A percentile compares a stretch with the other conserved stretches of the same genome.
Evolutionary conservation across 2,888 invertebrate species (phyloP).

Genomic region (Asteroscopus sphinx): DNA sequence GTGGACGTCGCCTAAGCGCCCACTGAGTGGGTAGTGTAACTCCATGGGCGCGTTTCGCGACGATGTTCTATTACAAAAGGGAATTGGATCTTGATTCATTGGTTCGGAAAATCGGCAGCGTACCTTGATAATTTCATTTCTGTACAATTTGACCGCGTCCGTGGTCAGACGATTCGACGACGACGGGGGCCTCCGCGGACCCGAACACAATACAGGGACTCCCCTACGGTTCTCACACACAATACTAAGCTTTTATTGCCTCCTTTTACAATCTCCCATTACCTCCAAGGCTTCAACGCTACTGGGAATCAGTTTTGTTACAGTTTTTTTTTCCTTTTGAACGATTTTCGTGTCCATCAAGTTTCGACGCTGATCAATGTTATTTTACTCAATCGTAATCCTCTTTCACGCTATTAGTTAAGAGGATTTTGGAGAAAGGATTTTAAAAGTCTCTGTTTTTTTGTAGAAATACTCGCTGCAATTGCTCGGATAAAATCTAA

Average conservation of each 20-base stretch:
- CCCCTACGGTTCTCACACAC: constrained; percentile 87
- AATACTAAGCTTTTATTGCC: constrained; percentile 90
- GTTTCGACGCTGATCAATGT: constrained; percentile 72
- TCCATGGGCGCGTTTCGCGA: constrained; percentile 86
- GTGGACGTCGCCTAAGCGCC: constrained; percentile 78
- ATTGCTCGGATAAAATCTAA: constrained; percentile 50
- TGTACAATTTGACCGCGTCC: constrained; percentile 90
- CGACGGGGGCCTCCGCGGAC: constrained; percentile 85
- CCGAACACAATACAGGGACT: constrained; percentile 86
- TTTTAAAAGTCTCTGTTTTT: constrained; percentile 31
- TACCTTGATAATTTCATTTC: constrained; percentile 90
- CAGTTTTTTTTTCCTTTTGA: constrained; percentile 83
- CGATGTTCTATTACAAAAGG: constrained; percentile 90
- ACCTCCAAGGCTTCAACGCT: constrained; percentile 84
- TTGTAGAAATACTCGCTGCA: constrained; percentile 34
- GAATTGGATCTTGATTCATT: constrained; percentile 90
- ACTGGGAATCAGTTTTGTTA: constrained; percentile 88
- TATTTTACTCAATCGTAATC: constrained; percentile 64
- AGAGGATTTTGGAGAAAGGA: constrained; percentile 53
- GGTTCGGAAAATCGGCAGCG: constrained; percentile 90
- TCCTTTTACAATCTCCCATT: constrained; percentile 89
- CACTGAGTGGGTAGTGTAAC: constrained; percentile 87
- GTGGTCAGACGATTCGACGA: constrained; percentile 89
- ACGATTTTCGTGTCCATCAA: constrained; percentile 79
- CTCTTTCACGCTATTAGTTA: constrained; percentile 62